Evolutionary conservation across 2,113 vertebrate species (phyloP).

Genomic region (Scomber scombrus): DNA sequence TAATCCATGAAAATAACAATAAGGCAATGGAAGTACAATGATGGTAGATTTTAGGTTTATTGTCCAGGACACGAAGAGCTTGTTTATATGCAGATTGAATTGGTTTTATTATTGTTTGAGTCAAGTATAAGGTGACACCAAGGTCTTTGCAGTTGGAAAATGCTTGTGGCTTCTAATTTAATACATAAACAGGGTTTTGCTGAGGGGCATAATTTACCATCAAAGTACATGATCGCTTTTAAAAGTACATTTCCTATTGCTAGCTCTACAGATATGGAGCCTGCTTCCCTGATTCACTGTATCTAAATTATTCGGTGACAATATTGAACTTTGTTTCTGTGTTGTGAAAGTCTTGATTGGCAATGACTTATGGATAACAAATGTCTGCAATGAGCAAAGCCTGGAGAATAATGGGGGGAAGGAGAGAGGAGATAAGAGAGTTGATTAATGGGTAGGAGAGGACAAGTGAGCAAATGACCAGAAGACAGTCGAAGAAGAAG

Average conservation of each 20-base stretch:
- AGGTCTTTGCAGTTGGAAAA: no score
- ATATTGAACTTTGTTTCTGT: not conserved
- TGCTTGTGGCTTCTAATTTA: no score
- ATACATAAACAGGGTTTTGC: no score
- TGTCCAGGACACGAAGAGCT: no score
- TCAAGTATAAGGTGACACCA: no score
- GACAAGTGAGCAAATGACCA: not conserved
- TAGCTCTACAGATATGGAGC: not conserved
- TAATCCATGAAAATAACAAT: no score
- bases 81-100: no score
- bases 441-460: not conserved
- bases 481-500: not conserved
- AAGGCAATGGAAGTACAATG: no score
- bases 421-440: not conserved
- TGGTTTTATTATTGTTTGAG: no score
- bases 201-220: no score
- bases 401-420: slow-evolving; percentile 1
- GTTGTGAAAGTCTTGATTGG: not conserved
- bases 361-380: not conserved
- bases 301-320: not conserved
- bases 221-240: no score
- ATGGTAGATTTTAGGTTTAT: no score
- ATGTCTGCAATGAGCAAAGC: not conserved
- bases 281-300: not conserved
- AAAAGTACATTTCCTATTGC: not conserved